A percentile compares a stretch with the other conserved stretches of the same genome.
Conservation (phyloP, 2,113 vertebrate species). For the Recurvirostra avosetta region DNA sequence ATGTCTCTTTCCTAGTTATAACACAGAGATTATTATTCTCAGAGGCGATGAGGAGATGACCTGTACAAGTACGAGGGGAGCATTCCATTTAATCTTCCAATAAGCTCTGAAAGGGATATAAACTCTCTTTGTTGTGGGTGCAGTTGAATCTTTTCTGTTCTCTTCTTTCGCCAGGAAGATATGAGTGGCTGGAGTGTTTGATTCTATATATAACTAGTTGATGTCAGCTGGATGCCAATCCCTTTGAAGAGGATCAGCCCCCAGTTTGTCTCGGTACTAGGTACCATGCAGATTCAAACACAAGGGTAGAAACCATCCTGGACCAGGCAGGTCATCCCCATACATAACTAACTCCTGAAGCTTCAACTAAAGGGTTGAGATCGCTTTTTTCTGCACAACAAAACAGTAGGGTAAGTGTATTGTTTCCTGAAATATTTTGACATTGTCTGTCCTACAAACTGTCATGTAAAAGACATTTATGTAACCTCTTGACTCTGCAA, state of each 20-base stretch:
- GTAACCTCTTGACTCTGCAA: slow-evolving; percentile 31
- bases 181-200: slow-evolving; percentile 80
- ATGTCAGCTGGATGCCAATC: slow-evolving; percentile 93
- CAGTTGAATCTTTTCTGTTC: slow-evolving; percentile 56
- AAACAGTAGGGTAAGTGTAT: slow-evolving; percentile 71
- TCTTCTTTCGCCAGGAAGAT: slow-evolving; percentile 77
- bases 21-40: neutral
- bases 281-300: slow-evolving; percentile 76
- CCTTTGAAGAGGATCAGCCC: slow-evolving; percentile 80
- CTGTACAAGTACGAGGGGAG: neutral
- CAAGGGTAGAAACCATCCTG: slow-evolving; percentile 71
- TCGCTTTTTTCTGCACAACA: slow-evolving; percentile 44
- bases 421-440: slow-evolving; percentile 67
- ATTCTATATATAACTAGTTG: slow-evolving; percentile 95
- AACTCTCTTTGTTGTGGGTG: slow-evolving; percentile 61
- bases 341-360: slow-evolving; percentile 59
- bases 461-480: slow-evolving; percentile 8
- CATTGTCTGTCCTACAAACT: slow-evolving; percentile 53
- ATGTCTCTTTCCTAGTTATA: slow-evolving; percentile 5
- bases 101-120: slow-evolving; percentile 20
- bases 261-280: slow-evolving; percentile 73
- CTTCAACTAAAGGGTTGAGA: slow-evolving; percentile 55
- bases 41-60: slow-evolving; percentile 5
- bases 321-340: slow-evolving; percentile 69
- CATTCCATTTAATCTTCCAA: slow-evolving; percentile 1